A percentile compares a stretch with the other conserved stretches of the same genome.
phyloP scores from a whole-genome alignment of 2,888 invertebrate genomes.

The Cheilosia soror region DNA sequence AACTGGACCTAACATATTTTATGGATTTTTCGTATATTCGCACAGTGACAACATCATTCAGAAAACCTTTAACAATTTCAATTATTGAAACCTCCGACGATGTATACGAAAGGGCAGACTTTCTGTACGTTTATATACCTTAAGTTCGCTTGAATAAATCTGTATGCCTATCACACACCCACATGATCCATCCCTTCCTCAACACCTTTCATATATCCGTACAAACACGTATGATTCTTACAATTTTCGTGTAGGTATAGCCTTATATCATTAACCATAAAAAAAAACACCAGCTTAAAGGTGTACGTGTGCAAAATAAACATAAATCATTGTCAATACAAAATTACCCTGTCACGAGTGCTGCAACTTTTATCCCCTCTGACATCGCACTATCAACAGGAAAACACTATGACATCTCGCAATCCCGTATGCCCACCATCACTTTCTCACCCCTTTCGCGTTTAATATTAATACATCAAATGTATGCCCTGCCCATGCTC shows the following conservation, averaged over 20 bases:
- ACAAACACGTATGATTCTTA: neutral
- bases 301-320: conserved; percentile 36
- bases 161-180: neutral
- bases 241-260: neutral
- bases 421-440: neutral
- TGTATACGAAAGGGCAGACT: too few species aligned
- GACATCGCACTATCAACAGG: conserved; percentile 33
- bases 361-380: conserved; percentile 22
- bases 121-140: too few species aligned
- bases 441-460: conserved; percentile 11
- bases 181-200: neutral
- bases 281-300: neutral
- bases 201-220: neutral
- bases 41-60: too few species aligned
- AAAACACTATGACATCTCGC: conserved; percentile 19
- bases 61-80: too few species aligned
- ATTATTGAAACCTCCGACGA: too few species aligned
- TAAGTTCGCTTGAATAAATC: too few species aligned
- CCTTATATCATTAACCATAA: neutral
- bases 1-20: too few species aligned
- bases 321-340: conserved; percentile 56
- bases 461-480: conserved; percentile 42
- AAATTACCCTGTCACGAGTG: conserved; percentile 50
- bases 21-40: too few species aligned
- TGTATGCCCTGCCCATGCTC: neutral